Base-by-base conservation (phyloP, 2,113 vertebrate species). In the Onychostoma macrolepis region DNA sequence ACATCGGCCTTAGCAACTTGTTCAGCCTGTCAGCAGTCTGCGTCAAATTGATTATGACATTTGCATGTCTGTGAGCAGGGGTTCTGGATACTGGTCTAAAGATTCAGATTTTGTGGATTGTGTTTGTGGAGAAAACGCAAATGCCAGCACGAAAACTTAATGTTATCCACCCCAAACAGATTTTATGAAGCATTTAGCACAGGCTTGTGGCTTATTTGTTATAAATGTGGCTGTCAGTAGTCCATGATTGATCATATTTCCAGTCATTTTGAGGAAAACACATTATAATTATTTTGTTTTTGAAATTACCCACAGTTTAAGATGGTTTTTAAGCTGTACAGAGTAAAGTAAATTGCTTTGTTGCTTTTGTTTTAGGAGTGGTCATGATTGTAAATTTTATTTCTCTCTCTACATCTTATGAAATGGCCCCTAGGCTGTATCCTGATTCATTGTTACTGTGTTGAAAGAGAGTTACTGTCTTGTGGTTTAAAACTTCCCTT, bases 401-500 rank as follows among this genome's bases (percentile, higher is more conserved):
- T 72, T 26, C n/a, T 80, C n/a, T 80, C 43, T n/a, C 21, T n/a
- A 41, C 13, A 4, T 58, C n/a, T 72, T 38, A 38, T 56, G 17
- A 56, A 58, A 41, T 53, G 33, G 24, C 65, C 33, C 24, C 48
- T 38, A 13, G 61, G 45, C 63, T 86, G 24, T 15, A 82, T 74
- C 48, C 65, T 86, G 65, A 87, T 41, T 83, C 71, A 87, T 74
- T 83, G 67, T 38, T 75, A 24, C 30, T 33, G 11, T 53, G 26
- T 58, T 58, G 17, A 11, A 43, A n/a, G 28, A 75, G 36, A 36
- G 65, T 74, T 50, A 72, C 24, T 58, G 53, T 19, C 61, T 69
- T 38, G 45, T 74, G 81, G 81, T 69, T 67, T 48, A 69, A 67
- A 83, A 43, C 61, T 45, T 30, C 10, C 17, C 30, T 56, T 67